phyloP scores from a whole-genome alignment of 2,888 invertebrate genomes.

The Pristionchus fissidentatus region DNA sequence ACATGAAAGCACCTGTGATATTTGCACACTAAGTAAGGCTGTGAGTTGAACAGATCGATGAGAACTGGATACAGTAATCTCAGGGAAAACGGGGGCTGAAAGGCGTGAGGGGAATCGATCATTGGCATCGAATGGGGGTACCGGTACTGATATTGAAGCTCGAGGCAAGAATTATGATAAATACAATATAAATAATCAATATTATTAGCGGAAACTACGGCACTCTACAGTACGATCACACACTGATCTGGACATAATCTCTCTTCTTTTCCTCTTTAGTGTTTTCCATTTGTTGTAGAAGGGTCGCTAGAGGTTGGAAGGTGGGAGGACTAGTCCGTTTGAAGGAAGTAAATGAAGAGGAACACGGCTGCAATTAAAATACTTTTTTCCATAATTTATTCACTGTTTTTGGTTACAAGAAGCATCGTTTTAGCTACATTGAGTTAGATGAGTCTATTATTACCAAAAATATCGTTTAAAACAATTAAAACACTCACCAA shows the following conservation, averaged over 20 bases:
- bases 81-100: too few relatives aligned
- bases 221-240: too few relatives aligned
- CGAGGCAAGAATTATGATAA: constrained; percentile 18
- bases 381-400: too few relatives aligned
- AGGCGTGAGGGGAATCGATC: neutral
- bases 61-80: constrained; percentile 41
- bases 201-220: constrained; percentile 21
- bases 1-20: too few relatives aligned
- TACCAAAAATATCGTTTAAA: neutral
- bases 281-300: constrained; percentile 24
- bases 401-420: too few relatives aligned
- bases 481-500: neutral
- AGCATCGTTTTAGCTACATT: too few relatives aligned
- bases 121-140: neutral
- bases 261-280: constrained; percentile 29
- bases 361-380: neutral
- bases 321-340: constrained; percentile 13
- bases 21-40: too few relatives aligned
- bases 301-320: constrained; percentile 45
- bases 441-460: neutral
- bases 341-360: neutral
- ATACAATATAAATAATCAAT: constrained; percentile 11
- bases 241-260: constrained; percentile 33
- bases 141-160: constrained; percentile 22
- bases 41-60: too few relatives aligned